These are phyloP conservation scores for Manis crassicaudata DNA, from an alignment of 2,797 vertebrate genomes.

Conservation along the genomic window DNA sequence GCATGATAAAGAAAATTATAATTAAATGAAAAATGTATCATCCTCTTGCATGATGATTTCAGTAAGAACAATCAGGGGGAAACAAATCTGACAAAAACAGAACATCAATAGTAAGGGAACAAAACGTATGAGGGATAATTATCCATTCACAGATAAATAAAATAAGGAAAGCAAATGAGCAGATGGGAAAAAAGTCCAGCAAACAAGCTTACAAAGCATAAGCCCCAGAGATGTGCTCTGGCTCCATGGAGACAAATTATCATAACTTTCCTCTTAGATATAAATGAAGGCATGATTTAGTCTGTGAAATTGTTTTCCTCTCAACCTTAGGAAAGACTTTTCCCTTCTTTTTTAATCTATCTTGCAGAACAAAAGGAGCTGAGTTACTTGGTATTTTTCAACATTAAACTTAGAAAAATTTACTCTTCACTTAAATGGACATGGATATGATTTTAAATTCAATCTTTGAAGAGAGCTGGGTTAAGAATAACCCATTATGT, in stretches of 20 bases:
- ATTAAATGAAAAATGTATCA: constrained; percentile 75
- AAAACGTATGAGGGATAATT: constrained; percentile 45
- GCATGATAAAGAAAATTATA: constrained; percentile 80
- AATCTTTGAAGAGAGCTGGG: not conserved
- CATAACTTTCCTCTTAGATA: constrained; percentile 55
- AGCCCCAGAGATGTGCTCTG: constrained; percentile 26
- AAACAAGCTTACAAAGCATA: constrained; percentile 61
- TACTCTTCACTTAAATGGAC: constrained; percentile 8
- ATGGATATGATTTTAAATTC: not conserved
- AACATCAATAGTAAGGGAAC: constrained; percentile 33
- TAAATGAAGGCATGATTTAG: constrained; percentile 70
- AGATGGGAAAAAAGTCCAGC: constrained; percentile 30
- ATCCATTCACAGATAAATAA: constrained; percentile 62
- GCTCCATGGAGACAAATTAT: constrained; percentile 71
- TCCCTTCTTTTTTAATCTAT: not conserved
- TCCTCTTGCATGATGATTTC: constrained; percentile 54
- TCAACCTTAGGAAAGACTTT: constrained; percentile 51
- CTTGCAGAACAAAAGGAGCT: constrained; percentile 13
- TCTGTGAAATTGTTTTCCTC: constrained; percentile 64
- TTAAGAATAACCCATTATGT: not conserved
- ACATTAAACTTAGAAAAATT: constrained; percentile 8
- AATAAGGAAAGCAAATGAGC: constrained; percentile 63
- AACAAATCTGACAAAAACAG: constrained; percentile 64
- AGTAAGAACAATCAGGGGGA: constrained; percentile 60
- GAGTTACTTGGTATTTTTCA: constrained; percentile 61